phyloP scores from a whole-genome alignment of 2,797 vertebrate species.

The Danionella dracula region DNA sequence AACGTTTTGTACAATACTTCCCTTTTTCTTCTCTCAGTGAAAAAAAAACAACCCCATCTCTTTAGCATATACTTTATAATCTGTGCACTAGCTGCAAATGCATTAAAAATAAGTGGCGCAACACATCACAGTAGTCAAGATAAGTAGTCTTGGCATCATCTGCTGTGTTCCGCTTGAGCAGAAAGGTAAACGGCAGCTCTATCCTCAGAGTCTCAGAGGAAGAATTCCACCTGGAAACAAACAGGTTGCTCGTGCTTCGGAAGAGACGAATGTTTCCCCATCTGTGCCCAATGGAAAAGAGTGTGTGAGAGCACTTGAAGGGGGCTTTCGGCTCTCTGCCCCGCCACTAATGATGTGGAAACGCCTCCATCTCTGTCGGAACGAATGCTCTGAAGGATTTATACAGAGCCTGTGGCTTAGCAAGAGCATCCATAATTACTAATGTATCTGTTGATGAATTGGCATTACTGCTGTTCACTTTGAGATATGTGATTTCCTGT shows the following conservation, averaged over 20 bases:
- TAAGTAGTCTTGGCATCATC: conserved; percentile 3
- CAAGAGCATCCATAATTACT: neutral
- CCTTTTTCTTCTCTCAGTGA: conserved; percentile 1
- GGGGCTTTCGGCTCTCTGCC: conserved; percentile 13
- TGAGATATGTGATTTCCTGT: neutral
- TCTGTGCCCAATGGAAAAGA: conserved; percentile 17
- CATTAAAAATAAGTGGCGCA: neutral
- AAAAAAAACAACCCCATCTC: neutral
- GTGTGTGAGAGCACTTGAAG: conserved; percentile 9
- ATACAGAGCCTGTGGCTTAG: conserved; percentile 5
- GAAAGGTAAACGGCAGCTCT: conserved; percentile 24
- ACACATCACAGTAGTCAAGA: conserved; percentile 16
- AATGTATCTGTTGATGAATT: conserved; percentile 16
- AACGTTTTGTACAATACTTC: neutral
- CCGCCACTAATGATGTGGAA: conserved; percentile 36
- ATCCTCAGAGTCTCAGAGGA: conserved; percentile 16
- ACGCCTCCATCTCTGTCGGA: conserved; percentile 28
- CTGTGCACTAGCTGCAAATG: neutral
- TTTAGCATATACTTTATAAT: neutral
- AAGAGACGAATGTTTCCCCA: conserved; percentile 17
- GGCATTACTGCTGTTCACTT: conserved; percentile 5
- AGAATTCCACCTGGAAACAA: conserved; percentile 33
- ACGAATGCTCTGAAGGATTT: conserved; percentile 27
- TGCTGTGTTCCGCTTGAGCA: conserved; percentile 12
- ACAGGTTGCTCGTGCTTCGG: conserved; percentile 28